Base-by-base conservation (phyloP, 92 coral and sea anemone species). In the Heliopora coerulea region DNA sequence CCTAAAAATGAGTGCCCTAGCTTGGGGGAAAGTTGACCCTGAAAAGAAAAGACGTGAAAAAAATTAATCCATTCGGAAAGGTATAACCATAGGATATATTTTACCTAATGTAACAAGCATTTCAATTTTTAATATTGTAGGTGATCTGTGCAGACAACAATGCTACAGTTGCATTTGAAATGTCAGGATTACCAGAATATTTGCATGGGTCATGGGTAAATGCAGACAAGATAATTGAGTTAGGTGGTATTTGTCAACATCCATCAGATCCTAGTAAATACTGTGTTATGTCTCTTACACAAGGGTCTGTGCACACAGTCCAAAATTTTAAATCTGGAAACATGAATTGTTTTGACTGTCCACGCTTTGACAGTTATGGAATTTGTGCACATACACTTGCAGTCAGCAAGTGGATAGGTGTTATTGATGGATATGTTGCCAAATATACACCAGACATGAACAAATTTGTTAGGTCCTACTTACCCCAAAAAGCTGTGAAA, bases 311-410 rank as follows among this genome's bases (percentile, higher is more conserved):
- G 25, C 90, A 83, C 73, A 86, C 90, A 15, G 81, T 86, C 34
- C 56, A 86, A 65, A 74, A 82, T 2, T 46, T 31, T 24, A 50
- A 5, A 17, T 72, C 56, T 8, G 75, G 85, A 46, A 80, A 80
- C 54, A 81, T 62, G n/a, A 11, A 73, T 26, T 59, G 34, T 21
- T 84, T 80, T 50, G 57, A 68, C 65, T 85, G 86, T 39, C 89
- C 86, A 2, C 41, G 86, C 26, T 81, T 7, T 78, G 48, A 81
- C 31, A 82, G 82, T 19, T 42, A 68, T 28, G 70, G 66, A 26
- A 80, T 80, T 10, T 85, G 86, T 62, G 85, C 86, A 25, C 89
- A 85, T 30, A 81, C 88, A 13, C 25, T 79, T 15, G 84, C 84
- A 6, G 72, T 73, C 28, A 83, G 80, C 3, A 42, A 59, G n/a